Conservation (phyloP, 2,888 invertebrate genomes). For the Tipula unca region DNA sequence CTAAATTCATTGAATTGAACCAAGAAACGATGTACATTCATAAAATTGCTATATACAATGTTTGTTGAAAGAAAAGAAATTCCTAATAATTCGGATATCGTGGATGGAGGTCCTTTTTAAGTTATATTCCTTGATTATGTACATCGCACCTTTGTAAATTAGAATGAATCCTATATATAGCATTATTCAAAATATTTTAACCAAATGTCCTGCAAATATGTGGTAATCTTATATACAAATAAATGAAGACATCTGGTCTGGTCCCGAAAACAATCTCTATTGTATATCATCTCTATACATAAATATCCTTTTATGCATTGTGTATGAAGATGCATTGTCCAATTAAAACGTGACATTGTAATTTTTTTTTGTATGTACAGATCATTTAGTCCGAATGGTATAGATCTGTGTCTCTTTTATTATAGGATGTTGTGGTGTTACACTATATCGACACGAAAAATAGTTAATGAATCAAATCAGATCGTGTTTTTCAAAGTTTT, state of each 20-base stretch:
- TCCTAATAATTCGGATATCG: background rate
- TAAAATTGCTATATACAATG: background rate
- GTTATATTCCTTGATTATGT: background rate
- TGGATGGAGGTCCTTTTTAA: background rate
- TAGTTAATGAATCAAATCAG: background rate
- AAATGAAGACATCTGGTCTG: background rate
- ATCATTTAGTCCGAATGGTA: background rate
- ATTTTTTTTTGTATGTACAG: background rate
- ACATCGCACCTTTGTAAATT: background rate
- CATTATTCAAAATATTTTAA: background rate
- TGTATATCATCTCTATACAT: background rate
- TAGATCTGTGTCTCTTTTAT: background rate
- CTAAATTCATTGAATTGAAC: background rate
- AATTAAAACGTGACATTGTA: background rate
- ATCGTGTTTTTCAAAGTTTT: background rate
- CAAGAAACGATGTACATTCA: background rate
- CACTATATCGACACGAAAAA: background rate
- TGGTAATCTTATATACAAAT: background rate
- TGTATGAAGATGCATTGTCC: background rate
- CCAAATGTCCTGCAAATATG: slow-evolving; percentile 8
- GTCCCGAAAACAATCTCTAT: background rate
- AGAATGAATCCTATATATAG: background rate
- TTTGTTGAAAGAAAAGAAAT: background rate
- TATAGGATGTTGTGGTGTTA: background rate
- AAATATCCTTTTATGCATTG: background rate